Evolutionary conservation across 2,113 vertebrate genomes (phyloP).

Genomic region (Sterrhoptilus dennistouni): DNA sequence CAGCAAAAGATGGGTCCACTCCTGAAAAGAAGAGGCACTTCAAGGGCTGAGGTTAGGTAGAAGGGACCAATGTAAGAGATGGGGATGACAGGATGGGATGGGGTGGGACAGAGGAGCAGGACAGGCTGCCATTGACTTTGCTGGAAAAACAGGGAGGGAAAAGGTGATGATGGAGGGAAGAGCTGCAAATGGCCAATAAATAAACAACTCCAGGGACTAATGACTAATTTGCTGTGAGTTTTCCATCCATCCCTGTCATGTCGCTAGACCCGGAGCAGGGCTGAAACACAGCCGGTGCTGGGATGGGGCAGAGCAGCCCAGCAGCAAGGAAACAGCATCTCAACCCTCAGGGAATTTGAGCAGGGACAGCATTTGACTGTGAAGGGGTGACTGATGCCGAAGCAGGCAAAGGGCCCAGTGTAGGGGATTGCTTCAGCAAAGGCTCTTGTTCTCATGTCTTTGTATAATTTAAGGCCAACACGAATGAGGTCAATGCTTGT

Average conservation of each 20-base stretch:
- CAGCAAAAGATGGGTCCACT: slow-evolving; percentile 11
- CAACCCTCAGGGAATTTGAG: background rate
- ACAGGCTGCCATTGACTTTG: background rate
- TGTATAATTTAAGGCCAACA: background rate
- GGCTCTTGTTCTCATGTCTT: background rate
- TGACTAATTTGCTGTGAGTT: background rate
- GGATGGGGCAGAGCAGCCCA: background rate
- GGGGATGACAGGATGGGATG: background rate
- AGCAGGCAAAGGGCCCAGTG: background rate
- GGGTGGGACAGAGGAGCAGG: background rate
- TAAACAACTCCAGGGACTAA: background rate
- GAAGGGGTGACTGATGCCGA: background rate
- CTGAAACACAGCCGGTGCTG: background rate
- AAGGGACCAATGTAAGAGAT: background rate
- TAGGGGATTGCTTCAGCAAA: background rate
- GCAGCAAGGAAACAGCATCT: background rate
- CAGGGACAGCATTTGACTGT: background rate
- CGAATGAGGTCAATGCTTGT: background rate
- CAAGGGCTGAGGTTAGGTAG: slow-evolving; percentile 4
- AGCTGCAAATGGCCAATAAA: background rate
- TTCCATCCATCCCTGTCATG: background rate
- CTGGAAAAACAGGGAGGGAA: background rate
- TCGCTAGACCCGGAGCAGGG: background rate
- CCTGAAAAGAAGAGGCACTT: slow-evolving; percentile 5
- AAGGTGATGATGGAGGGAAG: background rate